Evolutionary conservation across 2,888 invertebrate genomes (phyloP).

Genomic region (Euspilapteryx auroguttella): DNA sequence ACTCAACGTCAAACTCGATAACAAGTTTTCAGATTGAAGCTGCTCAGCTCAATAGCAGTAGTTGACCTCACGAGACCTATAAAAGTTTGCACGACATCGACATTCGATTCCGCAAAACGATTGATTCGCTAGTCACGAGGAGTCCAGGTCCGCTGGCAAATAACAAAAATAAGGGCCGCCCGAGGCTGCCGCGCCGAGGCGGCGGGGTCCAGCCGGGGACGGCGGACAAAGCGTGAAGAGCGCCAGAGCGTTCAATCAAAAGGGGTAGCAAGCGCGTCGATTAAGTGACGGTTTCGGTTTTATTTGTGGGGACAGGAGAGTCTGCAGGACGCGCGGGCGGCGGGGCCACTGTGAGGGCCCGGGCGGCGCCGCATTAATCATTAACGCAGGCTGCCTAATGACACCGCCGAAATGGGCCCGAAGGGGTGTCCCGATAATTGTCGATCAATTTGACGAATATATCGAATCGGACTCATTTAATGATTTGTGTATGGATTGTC

Average conservation of each 20-base stretch:
- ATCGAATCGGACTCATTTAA: background rate
- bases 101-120: too few relatives aligned
- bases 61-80: too few relatives aligned
- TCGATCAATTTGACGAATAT: conserved; percentile 16
- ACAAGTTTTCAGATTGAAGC: too few relatives aligned
- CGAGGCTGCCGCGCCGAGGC: background rate
- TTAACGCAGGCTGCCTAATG: conserved; percentile 58
- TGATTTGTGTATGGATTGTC: too few relatives aligned
- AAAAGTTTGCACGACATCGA: too few relatives aligned
- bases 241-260: conserved; percentile 38
- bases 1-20: too few relatives aligned
- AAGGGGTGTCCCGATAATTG: conserved; percentile 20
- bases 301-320: conserved; percentile 28
- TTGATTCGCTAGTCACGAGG: conserved; percentile 25
- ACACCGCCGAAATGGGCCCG: conserved; percentile 49
- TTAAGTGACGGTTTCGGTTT: conserved; percentile 53
- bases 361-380: conserved; percentile 55
- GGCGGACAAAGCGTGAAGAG: conserved; percentile 15
- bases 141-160: conserved; percentile 19
- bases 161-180: conserved; percentile 17
- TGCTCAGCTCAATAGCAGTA: too few relatives aligned
- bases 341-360: conserved; percentile 15
- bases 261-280: conserved; percentile 41
- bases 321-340: conserved; percentile 12
- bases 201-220: background rate